phyloP scores from a whole-genome alignment of 2,888 invertebrate species.

The Pseudococcus jackbeardsleyi region DNA sequence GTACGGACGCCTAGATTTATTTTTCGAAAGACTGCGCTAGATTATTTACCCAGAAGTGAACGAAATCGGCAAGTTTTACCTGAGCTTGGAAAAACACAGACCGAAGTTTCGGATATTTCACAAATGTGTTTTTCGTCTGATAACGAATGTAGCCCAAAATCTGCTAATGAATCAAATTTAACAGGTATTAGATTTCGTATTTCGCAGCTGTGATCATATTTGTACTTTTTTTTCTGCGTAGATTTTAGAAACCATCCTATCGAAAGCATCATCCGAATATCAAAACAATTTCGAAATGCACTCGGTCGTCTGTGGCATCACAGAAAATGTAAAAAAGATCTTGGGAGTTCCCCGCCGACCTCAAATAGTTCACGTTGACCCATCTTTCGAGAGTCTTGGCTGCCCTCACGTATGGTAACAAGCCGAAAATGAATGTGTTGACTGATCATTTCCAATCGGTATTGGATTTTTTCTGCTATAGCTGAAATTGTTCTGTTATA shows the following conservation, averaged over 20 bases:
- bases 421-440: slow-evolving; percentile 92
- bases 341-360: slow-evolving; percentile 71
- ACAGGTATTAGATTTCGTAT: slow-evolving; percentile 74
- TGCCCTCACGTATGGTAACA: slow-evolving; percentile 93
- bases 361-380: slow-evolving; percentile 83
- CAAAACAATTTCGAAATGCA: slow-evolving; percentile 87
- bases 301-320: slow-evolving; percentile 90
- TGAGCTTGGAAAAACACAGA: slow-evolving; percentile 94
- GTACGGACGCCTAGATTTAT: slow-evolving; percentile 96
- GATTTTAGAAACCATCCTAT: slow-evolving; percentile 95
- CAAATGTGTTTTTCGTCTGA: slow-evolving; percentile 78
- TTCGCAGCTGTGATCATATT: background rate
- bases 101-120: slow-evolving; percentile 86
- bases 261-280: slow-evolving; percentile 90
- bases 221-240: slow-evolving; percentile 69
- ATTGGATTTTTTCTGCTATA: slow-evolving; percentile 68
- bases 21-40: slow-evolving; percentile 96
- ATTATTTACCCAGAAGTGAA: slow-evolving; percentile 98
- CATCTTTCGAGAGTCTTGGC: slow-evolving; percentile 94
- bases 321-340: slow-evolving; percentile 82
- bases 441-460: slow-evolving; percentile 88
- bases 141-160: slow-evolving; percentile 78
- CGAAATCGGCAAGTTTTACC: slow-evolving; percentile 95
- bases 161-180: slow-evolving; percentile 90
- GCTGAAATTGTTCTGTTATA: slow-evolving; percentile 85